Conservation (phyloP, 2,888 invertebrate species). For the Mimachlamys varia region DNA sequence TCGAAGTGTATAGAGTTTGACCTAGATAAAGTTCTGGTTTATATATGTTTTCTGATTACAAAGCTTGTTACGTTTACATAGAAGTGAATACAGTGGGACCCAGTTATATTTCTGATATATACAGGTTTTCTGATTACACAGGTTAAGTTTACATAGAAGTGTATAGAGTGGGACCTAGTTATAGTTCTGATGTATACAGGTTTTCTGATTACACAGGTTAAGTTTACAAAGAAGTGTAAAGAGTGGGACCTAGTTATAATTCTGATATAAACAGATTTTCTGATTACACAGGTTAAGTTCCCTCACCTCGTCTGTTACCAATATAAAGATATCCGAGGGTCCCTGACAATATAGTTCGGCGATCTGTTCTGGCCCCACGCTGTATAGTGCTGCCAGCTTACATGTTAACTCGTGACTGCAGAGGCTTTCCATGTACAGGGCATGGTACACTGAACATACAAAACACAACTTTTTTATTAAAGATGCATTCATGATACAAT, state of each 20-base stretch:
- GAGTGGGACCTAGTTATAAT: too few relatives aligned
- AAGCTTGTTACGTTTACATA: not conserved
- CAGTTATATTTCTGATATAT: too few relatives aligned
- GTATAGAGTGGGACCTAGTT: not conserved
- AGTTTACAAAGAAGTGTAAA: not conserved
- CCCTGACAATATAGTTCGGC: slow-evolving; percentile 89
- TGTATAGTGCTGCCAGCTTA: slow-evolving; percentile 86
- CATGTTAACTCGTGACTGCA: slow-evolving; percentile 86
- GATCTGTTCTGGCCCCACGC: slow-evolving; percentile 81
- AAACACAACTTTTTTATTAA: not conserved
- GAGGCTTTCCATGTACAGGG: slow-evolving; percentile 89
- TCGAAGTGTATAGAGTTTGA: too few relatives aligned
- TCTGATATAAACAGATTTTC: not conserved
- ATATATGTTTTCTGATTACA: not conserved
- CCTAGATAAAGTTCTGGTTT: not conserved
- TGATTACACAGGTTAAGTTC: not conserved
- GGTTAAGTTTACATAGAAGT: not conserved
- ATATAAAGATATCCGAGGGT: slow-evolving; percentile 92
- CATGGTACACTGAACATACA: slow-evolving; percentile 86
- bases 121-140: not conserved
- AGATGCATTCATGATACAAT: not conserved
- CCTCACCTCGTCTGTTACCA: slow-evolving; percentile 91
- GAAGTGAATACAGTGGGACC: not conserved
- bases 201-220: not conserved
- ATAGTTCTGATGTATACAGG: not conserved